Conservation (phyloP, 2,888 invertebrate species). For the Euzophera pinguis region DNA sequence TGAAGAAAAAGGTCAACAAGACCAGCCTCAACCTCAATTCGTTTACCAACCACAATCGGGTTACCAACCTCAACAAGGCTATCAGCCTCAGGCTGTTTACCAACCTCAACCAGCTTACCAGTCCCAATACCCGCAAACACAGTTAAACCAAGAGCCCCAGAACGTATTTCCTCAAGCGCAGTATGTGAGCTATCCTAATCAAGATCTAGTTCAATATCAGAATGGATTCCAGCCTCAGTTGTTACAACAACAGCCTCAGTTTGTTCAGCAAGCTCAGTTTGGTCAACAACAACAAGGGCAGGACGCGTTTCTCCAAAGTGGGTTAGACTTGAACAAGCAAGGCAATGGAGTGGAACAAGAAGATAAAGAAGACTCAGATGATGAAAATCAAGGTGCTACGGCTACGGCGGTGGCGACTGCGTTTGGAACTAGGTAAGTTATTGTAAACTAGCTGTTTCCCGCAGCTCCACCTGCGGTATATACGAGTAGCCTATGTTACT, state of each 20-base stretch:
- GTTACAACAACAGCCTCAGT: slow-evolving; percentile 20
- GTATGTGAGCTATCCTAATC: slow-evolving; percentile 32
- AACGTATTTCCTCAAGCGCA: slow-evolving; percentile 30
- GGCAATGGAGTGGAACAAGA: slow-evolving; percentile 59
- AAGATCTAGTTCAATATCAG: slow-evolving; percentile 24
- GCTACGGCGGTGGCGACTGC: slow-evolving; percentile 67
- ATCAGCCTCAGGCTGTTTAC: slow-evolving; percentile 25
- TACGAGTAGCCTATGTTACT: not conserved
- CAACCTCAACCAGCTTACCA: slow-evolving; percentile 19
- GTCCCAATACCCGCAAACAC: slow-evolving; percentile 15
- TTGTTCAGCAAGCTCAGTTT: slow-evolving; percentile 21
- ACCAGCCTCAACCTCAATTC: slow-evolving; percentile 23
- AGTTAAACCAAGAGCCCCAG: slow-evolving; percentile 25
- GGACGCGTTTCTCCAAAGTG: slow-evolving; percentile 51
- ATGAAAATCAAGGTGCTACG: slow-evolving; percentile 40
- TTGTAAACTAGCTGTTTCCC: no score
- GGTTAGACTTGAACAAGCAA: slow-evolving; percentile 57
- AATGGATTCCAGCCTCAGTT: slow-evolving; percentile 13
- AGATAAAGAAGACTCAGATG: slow-evolving; percentile 35
- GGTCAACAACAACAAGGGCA: slow-evolving; percentile 31
- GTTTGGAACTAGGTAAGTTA: slow-evolving; percentile 64
- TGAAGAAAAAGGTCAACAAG: slow-evolving; percentile 11
- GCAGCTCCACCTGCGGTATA: no score
- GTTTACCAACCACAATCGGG: slow-evolving; percentile 24
- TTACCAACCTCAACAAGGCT: slow-evolving; percentile 23